Conservation (phyloP, 2,888 invertebrate genomes). For the Pammene fasciana region DNA sequence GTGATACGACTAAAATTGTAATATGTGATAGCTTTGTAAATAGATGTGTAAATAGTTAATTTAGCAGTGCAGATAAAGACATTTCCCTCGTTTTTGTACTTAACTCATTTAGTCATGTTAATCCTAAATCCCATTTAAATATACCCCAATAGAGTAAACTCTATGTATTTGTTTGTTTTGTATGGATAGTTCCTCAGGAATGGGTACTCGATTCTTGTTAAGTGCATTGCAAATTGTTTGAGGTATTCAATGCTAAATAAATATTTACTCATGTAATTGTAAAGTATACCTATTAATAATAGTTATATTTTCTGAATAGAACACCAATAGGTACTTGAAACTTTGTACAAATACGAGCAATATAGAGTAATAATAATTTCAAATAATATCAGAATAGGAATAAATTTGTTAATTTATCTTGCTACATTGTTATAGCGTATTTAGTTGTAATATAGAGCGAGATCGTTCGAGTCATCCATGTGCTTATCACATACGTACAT, state of each 20-base stretch:
- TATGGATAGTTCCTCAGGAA: conserved; percentile 68
- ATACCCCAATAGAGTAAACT: conserved; percentile 55
- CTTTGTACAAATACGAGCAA: conserved; percentile 83
- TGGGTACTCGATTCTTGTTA: conserved; percentile 64
- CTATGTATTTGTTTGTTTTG: conserved; percentile 60
- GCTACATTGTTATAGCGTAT: conserved; percentile 74
- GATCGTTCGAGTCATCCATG: conserved; percentile 30
- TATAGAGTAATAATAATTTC: conserved; percentile 76
- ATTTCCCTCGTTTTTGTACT: conserved; percentile 77
- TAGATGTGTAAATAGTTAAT: conserved; percentile 75
- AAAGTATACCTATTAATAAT: conserved; percentile 67
- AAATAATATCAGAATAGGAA: conserved; percentile 56
- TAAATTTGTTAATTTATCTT: conserved; percentile 73
- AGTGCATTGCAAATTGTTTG: conserved; percentile 66
- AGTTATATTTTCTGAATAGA: conserved; percentile 74
- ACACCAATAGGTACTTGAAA: conserved; percentile 81
- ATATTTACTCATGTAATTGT: conserved; percentile 66
- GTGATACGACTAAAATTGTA: conserved; percentile 77
- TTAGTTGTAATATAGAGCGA: conserved; percentile 58
- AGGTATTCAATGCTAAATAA: conserved; percentile 61
- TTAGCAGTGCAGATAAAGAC: conserved; percentile 70
- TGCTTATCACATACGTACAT: conserved; percentile 39
- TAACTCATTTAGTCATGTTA: conserved; percentile 71
- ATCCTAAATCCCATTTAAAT: conserved; percentile 49
- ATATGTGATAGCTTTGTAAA: conserved; percentile 83